Conservation (phyloP, 2,888 invertebrate species). For the Monochamus alternatus region DNA sequence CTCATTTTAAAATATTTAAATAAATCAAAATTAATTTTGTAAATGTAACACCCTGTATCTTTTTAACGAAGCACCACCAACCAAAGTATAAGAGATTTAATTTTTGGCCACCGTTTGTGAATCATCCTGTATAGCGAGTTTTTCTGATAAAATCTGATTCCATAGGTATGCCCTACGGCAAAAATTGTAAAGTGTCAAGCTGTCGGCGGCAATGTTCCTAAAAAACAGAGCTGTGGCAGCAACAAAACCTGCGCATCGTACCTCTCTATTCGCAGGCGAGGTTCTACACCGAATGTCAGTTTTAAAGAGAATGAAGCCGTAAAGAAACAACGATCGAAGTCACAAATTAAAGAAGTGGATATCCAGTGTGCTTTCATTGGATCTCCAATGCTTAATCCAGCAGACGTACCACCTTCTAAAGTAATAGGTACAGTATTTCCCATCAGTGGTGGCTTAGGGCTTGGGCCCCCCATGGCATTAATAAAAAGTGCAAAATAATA, state of each 20-base stretch:
- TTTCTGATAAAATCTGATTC: background rate
- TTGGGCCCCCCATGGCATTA: too few relatives aligned
- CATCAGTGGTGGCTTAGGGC: too few relatives aligned
- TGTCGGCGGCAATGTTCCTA: background rate
- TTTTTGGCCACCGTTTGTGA: too few relatives aligned
- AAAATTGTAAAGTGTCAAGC: background rate
- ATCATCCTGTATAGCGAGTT: too few relatives aligned
- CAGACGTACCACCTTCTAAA: slow-evolving; percentile 19
- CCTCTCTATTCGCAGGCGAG: background rate
- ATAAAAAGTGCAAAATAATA: too few relatives aligned
- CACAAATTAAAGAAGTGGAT: slow-evolving; percentile 27
- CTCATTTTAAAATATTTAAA: too few relatives aligned
- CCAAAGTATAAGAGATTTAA: too few relatives aligned
- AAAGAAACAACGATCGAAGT: background rate
- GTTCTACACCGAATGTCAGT: background rate
- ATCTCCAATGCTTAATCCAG: slow-evolving; percentile 47
- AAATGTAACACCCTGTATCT: too few relatives aligned
- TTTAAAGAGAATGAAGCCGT: background rate
- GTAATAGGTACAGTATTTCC: too few relatives aligned
- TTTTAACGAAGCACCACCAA: too few relatives aligned
- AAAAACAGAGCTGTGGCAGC: background rate
- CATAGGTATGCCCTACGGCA: background rate
- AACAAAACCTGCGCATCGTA: background rate
- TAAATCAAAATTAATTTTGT: too few relatives aligned
- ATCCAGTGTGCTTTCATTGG: slow-evolving; percentile 56